phyloP scores from a whole-genome alignment of 2,888 invertebrate genomes.

The Thumatha senex region DNA sequence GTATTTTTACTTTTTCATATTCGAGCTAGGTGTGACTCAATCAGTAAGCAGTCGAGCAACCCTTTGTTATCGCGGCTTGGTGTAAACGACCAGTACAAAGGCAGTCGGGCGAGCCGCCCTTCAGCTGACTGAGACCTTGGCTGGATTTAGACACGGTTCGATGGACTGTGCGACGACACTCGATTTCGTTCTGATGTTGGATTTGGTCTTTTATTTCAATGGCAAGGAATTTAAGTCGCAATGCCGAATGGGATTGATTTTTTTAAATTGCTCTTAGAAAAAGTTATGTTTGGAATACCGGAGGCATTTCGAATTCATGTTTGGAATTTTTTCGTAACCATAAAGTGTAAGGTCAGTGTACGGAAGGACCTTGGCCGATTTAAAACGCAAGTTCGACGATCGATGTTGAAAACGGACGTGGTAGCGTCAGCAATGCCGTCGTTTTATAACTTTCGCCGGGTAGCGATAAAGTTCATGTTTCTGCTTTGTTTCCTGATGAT shows the following conservation, averaged over 20 bases:
- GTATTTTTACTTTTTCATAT: constrained; percentile 34
- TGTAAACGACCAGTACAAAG: constrained; percentile 76
- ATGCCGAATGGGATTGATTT: constrained; percentile 50
- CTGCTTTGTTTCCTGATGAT: constrained; percentile 68
- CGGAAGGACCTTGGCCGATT: constrained; percentile 79
- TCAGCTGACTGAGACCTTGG: constrained; percentile 79
- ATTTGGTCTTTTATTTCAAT: constrained; percentile 66
- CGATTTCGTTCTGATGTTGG: constrained; percentile 69
- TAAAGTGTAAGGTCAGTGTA: constrained; percentile 60
- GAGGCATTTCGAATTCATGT: constrained; percentile 37
- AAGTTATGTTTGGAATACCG: constrained; percentile 33
- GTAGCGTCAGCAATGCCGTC: constrained; percentile 47
- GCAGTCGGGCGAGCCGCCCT: constrained; percentile 75
- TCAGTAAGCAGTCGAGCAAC: constrained; percentile 58
- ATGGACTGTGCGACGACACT: constrained; percentile 69
- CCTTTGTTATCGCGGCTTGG: constrained; percentile 76
- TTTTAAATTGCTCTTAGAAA: constrained; percentile 42
- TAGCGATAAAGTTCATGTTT: constrained; percentile 72
- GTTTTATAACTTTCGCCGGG: constrained; percentile 74
- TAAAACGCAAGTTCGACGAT: constrained; percentile 74
- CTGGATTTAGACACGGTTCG: constrained; percentile 80
- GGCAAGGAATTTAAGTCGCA: constrained; percentile 57
- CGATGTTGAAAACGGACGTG: constrained; percentile 34
- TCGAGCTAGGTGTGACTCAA: constrained; percentile 65
- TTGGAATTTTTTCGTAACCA: constrained; percentile 42